Evolutionary conservation across 1,140 invertebrate species (phyloP).

Genomic region (Stratiolaelaps scimitus): DNA sequence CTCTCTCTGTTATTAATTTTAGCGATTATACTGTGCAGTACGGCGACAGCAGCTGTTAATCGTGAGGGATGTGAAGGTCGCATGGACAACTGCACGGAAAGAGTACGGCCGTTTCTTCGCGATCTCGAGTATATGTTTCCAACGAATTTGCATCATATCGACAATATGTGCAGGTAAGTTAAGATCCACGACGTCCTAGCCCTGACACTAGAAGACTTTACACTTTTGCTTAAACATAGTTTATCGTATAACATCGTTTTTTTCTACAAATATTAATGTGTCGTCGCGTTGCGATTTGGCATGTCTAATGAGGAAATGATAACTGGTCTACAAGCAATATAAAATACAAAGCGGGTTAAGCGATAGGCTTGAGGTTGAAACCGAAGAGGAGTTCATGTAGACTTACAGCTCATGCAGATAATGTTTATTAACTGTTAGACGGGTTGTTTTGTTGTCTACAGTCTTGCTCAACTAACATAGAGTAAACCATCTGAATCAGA

Average conservation of each 20-base stretch:
- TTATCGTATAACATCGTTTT: background rate
- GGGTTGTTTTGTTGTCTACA: no score
- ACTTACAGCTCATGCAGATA: no score
- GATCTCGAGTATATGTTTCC: constrained; percentile 37
- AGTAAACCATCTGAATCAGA: no score
- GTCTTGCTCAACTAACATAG: no score
- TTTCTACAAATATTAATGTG: background rate
- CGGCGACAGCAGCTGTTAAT: background rate
- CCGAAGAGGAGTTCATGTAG: no score
- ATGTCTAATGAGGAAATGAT: background rate
- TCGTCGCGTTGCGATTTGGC: background rate
- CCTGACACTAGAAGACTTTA: no score
- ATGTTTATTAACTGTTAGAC: no score
- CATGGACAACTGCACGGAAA: constrained; percentile 35
- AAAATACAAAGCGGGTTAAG: no score
- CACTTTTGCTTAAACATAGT: background rate
- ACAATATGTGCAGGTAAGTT: constrained; percentile 38
- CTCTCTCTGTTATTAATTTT: no score
- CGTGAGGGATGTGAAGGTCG: background rate
- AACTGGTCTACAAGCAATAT: background rate
- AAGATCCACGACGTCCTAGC: no score
- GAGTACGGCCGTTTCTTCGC: constrained; percentile 36
- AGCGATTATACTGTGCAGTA: no score
- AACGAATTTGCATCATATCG: constrained; percentile 34
- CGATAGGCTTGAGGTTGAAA: no score